A percentile compares a stretch with the other conserved stretches of the same genome.
These are phyloP conservation scores for Antedon mediterranea DNA, from an alignment of 53 echinoderm and acorn worm species.

Conservation along the genomic window DNA sequence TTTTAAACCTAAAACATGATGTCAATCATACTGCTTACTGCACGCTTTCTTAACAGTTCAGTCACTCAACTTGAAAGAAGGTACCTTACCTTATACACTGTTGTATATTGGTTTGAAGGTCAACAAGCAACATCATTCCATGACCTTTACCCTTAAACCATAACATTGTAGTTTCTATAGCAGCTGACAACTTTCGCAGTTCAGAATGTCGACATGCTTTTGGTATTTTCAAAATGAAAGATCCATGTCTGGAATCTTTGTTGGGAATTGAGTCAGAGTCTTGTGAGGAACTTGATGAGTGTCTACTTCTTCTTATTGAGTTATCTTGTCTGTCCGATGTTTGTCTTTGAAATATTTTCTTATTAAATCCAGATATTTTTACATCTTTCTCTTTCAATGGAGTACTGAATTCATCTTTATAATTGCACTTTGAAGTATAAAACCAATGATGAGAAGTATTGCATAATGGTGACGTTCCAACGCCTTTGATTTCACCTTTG, in stretches of 20 bases:
- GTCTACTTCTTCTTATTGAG: background rate
- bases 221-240: background rate
- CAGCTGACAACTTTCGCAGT: background rate
- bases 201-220: background rate
- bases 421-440: background rate
- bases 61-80: too few species aligned
- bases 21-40: too few species aligned
- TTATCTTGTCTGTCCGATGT: background rate
- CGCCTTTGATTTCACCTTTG: background rate
- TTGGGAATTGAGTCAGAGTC: background rate
- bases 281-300: background rate
- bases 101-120: background rate
- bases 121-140: background rate
- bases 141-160: background rate
- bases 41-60: too few species aligned
- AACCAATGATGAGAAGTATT: conserved; percentile 3
- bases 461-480: background rate
- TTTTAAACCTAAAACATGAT: too few species aligned
- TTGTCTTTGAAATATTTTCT: background rate
- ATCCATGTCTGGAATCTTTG: background rate
- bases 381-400: background rate
- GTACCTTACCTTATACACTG: background rate
- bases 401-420: background rate
- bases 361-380: conserved; percentile 17
- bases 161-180: background rate